These are phyloP conservation scores for Lacerta bilineata DNA, from an alignment of 2,797 vertebrate genomes.

Conservation along the genomic window DNA sequence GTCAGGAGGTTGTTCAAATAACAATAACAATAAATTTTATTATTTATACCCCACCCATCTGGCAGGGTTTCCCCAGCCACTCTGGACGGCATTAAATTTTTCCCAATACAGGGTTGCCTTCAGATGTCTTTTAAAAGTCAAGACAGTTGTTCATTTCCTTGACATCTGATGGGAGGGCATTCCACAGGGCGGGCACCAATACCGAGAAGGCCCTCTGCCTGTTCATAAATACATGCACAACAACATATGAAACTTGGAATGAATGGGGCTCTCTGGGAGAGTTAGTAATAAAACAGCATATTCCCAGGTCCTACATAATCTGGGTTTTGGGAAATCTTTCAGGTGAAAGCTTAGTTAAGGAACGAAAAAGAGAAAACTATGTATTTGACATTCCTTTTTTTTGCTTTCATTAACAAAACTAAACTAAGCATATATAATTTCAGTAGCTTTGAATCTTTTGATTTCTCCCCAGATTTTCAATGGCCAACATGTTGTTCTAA, in stretches of 20 bases:
- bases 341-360: neutral
- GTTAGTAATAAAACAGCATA: neutral
- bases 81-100: too few relatives aligned
- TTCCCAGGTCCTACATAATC: neutral
- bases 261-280: neutral
- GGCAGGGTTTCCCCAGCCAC: too few relatives aligned
- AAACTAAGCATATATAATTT: neutral
- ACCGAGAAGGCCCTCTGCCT: too few relatives aligned
- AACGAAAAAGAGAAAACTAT: neutral
- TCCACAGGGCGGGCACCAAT: too few relatives aligned
- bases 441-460: neutral
- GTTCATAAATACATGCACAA: too few relatives aligned
- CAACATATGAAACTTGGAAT: neutral
- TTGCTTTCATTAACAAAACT: neutral
- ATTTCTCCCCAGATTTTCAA: neutral
- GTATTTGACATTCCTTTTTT: neutral
- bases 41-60: too few relatives aligned
- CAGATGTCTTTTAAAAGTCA: too few relatives aligned
- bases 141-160: too few relatives aligned
- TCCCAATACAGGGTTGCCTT: too few relatives aligned
- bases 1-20: neutral
- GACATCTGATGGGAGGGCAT: too few relatives aligned
- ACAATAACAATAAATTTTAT: too few relatives aligned
- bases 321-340: neutral
- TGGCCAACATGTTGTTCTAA: too few relatives aligned